Evolutionary conservation across 2,888 invertebrate species (phyloP).

Genomic region (Lasioglossum marginatum): DNA sequence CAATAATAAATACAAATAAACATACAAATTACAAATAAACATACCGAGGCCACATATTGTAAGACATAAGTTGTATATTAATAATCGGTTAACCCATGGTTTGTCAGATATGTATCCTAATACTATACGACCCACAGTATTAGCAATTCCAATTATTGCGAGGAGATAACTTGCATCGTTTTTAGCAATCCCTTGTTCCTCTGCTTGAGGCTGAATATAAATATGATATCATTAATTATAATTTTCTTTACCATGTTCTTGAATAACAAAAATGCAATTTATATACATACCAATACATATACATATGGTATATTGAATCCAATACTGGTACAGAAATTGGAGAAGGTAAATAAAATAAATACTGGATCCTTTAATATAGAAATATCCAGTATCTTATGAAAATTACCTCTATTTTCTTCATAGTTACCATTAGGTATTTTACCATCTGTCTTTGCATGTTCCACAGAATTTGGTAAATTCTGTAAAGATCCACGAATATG

Average conservation of each 20-base stretch:
- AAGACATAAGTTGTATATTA: constrained; percentile 95
- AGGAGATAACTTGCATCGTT: constrained; percentile 89
- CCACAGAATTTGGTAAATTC: constrained; percentile 32
- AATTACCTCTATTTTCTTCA: constrained; percentile 84
- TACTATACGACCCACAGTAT: constrained; percentile 94
- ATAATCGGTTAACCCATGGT: constrained; percentile 95
- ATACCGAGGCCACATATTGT: constrained; percentile 95
- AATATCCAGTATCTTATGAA: constrained; percentile 94
- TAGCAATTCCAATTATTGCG: constrained; percentile 93
- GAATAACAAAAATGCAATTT: not conserved
- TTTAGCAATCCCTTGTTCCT: constrained; percentile 83
- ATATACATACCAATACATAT: constrained; percentile 88
- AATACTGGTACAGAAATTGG: constrained; percentile 97
- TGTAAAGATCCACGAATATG: constrained; percentile 18
- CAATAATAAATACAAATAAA: constrained; percentile 40
- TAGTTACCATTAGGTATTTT: not conserved
- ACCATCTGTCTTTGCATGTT: constrained; percentile 15
- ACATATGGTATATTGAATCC: constrained; percentile 98
- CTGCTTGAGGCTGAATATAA: constrained; percentile 87
- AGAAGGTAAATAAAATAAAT: constrained; percentile 95
- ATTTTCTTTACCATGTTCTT: not conserved
- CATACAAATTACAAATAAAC: constrained; percentile 87
- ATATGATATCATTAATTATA: not conserved
- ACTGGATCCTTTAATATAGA: constrained; percentile 93
- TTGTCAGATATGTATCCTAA: constrained; percentile 95